phyloP scores from a whole-genome alignment of 1,140 invertebrate species.

The Brachionus asplanchnoidis region DNA sequence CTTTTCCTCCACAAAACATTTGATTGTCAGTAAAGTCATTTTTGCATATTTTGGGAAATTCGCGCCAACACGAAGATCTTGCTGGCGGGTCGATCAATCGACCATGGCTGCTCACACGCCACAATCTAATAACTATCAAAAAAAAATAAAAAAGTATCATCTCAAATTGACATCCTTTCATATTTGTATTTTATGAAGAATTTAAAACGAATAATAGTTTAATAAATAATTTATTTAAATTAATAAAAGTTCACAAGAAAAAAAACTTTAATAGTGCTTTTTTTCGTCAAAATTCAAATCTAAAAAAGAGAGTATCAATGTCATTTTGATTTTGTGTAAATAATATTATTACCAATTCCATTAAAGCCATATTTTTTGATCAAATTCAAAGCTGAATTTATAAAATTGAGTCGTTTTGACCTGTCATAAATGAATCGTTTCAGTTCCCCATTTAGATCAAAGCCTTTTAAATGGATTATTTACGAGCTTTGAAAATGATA shows the following conservation, averaged over 20 bases:
- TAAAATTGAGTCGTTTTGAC: neutral
- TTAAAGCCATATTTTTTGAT: constrained; percentile 58
- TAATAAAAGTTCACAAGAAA: neutral
- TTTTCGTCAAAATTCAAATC: constrained; percentile 32
- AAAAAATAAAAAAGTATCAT: neutral
- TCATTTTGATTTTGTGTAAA: neutral
- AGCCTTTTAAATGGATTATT: neutral
- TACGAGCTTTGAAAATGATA: no score
- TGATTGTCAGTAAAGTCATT: constrained; percentile 83
- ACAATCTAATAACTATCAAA: neutral
- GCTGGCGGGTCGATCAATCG: constrained; percentile 36
- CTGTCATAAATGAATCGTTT: neutral
- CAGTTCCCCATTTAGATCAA: constrained; percentile 14
- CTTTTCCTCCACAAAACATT: constrained; percentile 78
- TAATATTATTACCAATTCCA: constrained; percentile 10
- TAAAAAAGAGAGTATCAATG: neutral
- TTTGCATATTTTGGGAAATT: constrained; percentile 48
- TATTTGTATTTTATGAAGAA: neutral
- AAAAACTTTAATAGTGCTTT: constrained; percentile 4
- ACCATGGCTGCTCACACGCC: neutral
- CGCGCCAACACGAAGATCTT: constrained; percentile 64
- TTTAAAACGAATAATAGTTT: neutral
- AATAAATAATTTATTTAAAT: neutral
- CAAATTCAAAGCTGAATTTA: constrained; percentile 43
- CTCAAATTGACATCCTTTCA: neutral